Evolutionary conservation across 35 echinoderm and acorn worm species (phyloP), one percentile per base, ranked within the genome.

Genomic region (Holothuria glaberrima): DNA sequence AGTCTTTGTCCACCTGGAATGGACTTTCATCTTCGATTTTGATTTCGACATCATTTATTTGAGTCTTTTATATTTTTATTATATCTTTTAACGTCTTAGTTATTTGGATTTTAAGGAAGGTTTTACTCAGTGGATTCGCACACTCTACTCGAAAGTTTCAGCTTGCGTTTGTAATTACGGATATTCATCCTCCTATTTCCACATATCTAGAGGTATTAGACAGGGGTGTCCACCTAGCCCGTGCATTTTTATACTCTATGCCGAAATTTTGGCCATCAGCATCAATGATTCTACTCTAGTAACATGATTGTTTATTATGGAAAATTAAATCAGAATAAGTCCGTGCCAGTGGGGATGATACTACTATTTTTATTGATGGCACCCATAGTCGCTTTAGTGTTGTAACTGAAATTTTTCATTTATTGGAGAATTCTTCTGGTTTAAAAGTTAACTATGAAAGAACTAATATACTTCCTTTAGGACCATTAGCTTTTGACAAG

Each of bases 351-450:
- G 74, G 33, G 44, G 74, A 78, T 78, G 74, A 46, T 21, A 78
- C 30, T 10, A 78, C 74, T 24, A 78, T 69, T 78, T 78, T 78
- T 48, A 78, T 78, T 78, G 74, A 78, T 46, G 74, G 74, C 74
- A 78, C 30, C 6, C 45, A 45, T 45, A 20, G 34, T 48, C 3
- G 33, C n/a, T 48, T 78, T 19, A 48, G 45, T 78, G 74, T 32
- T 78, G 74, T 78, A 12, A 35, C 34, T 46, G 34, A 78, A 6
- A 78, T 48, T 36, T 44, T 78, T 78, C 45, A 78, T 78, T 31
- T 46, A 13, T 78, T 44, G 6, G 33, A 78, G 21, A 44, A 9
- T 3, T 14, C 74, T n/a, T 78, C 71, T 75, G 18, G 25, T 41
- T 41, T 75, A 31, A 31, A 75, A 41, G 35, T 75, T 75, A 75